phyloP scores from a whole-genome alignment of 2,797 vertebrate species.

The Gobionotothen gibberifrons region DNA sequence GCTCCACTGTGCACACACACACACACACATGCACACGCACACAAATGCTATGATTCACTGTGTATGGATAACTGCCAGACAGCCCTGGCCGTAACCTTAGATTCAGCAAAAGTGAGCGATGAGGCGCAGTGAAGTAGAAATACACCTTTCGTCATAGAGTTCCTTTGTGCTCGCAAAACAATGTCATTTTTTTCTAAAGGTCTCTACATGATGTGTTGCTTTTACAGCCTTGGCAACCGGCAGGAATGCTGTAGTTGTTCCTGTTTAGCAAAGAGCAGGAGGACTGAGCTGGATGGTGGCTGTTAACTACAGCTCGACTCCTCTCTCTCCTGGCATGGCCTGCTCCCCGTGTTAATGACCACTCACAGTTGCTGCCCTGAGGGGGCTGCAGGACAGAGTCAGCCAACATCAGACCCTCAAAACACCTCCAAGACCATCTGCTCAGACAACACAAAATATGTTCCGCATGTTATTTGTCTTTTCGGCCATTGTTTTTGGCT shows the following conservation, averaged over 20 bases:
- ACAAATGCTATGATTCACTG: conserved; percentile 49
- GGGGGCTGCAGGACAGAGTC: conserved; percentile 61
- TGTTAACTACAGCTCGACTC: conserved; percentile 74
- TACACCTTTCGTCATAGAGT: conserved; percentile 47
- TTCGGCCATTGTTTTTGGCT: conserved; percentile 35
- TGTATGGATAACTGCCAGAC: conserved; percentile 73
- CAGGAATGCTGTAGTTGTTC: conserved; percentile 47
- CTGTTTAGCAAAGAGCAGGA: conserved; percentile 52
- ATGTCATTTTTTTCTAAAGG: conserved; percentile 54
- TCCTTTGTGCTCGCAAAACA: conserved; percentile 53
- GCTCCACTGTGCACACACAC: conserved; percentile 42
- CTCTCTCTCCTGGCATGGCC: conserved; percentile 66
- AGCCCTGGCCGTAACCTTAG: conserved; percentile 62
- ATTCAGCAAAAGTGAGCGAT: conserved; percentile 69
- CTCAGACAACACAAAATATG: conserved; percentile 54
- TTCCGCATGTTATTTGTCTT: conserved; percentile 43
- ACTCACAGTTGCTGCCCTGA: conserved; percentile 71
- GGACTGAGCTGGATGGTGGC: conserved; percentile 64
- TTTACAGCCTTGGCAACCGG: conserved; percentile 46
- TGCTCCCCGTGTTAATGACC: conserved; percentile 72
- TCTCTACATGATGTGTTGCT: conserved; percentile 54
- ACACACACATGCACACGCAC: conserved; percentile 25
- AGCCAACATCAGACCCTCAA: conserved; percentile 68
- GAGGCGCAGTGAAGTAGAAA: conserved; percentile 56
- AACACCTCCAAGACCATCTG: conserved; percentile 66